These are phyloP conservation scores for Dromococcyx pavoninus DNA, from an alignment of 2,797 vertebrate genomes.

Conservation along the genomic window DNA sequence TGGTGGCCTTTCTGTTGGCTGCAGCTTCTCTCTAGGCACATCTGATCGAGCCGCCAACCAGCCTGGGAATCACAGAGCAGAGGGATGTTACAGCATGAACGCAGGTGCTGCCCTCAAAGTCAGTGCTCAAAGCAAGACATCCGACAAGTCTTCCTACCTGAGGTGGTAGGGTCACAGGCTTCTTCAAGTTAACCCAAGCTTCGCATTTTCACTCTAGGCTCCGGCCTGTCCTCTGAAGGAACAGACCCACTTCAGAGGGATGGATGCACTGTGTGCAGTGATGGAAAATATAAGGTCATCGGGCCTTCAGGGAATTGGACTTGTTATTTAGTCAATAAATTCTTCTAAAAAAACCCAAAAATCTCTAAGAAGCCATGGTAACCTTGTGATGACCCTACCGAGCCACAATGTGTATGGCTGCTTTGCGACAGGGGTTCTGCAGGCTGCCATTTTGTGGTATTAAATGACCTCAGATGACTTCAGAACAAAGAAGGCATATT, in stretches of 20 bases:
- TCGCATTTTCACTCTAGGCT: neutral
- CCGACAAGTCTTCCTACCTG: neutral
- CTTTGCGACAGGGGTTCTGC: neutral
- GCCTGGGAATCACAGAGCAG: neutral
- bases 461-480: neutral
- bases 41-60: neutral
- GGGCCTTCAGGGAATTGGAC: neutral
- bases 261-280: neutral
- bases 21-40: neutral
- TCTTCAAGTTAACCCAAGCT: neutral
- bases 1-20: neutral
- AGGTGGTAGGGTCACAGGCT: neutral
- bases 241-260: neutral
- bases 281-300: neutral
- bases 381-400: neutral
- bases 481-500: neutral
- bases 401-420: neutral
- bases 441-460: neutral
- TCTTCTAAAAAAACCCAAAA: neutral
- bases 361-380: neutral
- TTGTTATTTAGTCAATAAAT: neutral
- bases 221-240: neutral
- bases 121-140: neutral
- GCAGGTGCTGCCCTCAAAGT: neutral
- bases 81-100: neutral